Evolutionary conservation across 2,888 invertebrate species (phyloP), one percentile per base, ranked within the genome.

Genomic region (Nomada fucata): DNA sequence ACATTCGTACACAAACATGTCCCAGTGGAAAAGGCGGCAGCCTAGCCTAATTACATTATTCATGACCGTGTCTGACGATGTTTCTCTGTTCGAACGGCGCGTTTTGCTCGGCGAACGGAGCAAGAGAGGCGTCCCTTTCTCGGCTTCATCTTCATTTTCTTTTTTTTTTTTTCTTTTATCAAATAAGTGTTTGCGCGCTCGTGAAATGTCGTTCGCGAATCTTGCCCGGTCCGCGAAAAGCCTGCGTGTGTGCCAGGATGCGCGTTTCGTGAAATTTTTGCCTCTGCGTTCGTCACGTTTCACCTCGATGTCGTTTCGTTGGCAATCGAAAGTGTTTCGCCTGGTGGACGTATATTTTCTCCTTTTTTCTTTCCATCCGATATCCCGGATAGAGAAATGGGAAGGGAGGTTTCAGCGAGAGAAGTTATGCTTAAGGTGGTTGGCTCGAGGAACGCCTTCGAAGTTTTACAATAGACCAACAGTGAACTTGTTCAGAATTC

Each of bases 41-140:
- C 57, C 87, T 86, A 89, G 86, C 86, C 88, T 80, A 89, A 89
- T 90, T 92, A 87, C 89, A 91, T 92, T 92, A 92, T 91, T 92
- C 91, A 92, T 92, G 90, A 90, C 52, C 74, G 72, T 76, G 83
- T 78, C 80, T 83, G 83, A 36, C 73, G 69, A 26, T 60, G 57
- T 59, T 83, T 44, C 55, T 59, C 36, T 67, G 78, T 77, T 42
- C 59, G 63, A 75, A 71, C 67, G 60, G 36, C 61, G 68, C 61
- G 72, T 55, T 78, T 73, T 76, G 69, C 23, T 73, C 64, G 55
- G 13, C 65, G 53, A 60, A 50, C 11, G 9, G 53, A 59, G 36
- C 2, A 7, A 60, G 36, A 18, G n/a, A 36, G 26, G 70, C 61
- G 44, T 44, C 42, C n/a, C 15, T 50, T 47, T 18, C 26, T 23